A percentile compares a stretch with the other conserved stretches of the same genome.
Evolutionary conservation across 2,797 vertebrate genomes (phyloP).

Genomic region (Pygocentrus nattereri): DNA sequence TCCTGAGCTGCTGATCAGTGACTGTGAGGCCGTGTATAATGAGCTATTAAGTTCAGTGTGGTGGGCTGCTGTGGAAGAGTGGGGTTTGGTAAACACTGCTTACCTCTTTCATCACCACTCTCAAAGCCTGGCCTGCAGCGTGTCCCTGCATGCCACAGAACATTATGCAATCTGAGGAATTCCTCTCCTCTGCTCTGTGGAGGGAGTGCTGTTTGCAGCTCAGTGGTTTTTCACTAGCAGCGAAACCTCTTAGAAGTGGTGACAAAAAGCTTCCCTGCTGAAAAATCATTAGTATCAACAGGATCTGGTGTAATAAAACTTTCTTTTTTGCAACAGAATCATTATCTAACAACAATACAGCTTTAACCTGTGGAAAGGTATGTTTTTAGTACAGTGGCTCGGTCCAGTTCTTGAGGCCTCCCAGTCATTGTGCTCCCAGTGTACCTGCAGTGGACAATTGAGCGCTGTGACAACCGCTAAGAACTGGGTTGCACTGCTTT

Average conservation of each 20-base stretch:
- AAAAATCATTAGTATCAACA: neutral
- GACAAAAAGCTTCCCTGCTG: neutral
- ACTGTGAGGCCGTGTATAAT: neutral
- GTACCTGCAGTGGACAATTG: no score
- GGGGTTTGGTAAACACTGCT: constrained; percentile 5
- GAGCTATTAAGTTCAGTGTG: constrained; percentile 2
- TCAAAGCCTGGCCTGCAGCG: constrained; percentile 66
- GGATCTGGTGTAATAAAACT: neutral
- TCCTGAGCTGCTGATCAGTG: neutral
- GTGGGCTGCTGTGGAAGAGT: neutral
- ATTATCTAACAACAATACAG: neutral
- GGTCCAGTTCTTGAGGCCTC: no score
- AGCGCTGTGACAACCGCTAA: no score
- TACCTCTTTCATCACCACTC: constrained; percentile 66
- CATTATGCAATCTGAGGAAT: constrained; percentile 72
- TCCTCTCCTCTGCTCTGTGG: constrained; percentile 43
- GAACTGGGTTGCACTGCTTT: no score
- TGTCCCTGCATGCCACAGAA: constrained; percentile 68
- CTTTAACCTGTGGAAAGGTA: no score
- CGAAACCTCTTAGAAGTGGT: neutral
- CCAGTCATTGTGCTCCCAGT: no score
- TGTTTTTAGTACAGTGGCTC: no score
- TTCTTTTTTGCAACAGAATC: neutral
- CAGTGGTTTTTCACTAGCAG: neutral
- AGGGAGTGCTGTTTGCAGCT: neutral